Evolutionary conservation across 2,797 vertebrate species (phyloP).

Genomic region (Champsocephalus esox): DNA sequence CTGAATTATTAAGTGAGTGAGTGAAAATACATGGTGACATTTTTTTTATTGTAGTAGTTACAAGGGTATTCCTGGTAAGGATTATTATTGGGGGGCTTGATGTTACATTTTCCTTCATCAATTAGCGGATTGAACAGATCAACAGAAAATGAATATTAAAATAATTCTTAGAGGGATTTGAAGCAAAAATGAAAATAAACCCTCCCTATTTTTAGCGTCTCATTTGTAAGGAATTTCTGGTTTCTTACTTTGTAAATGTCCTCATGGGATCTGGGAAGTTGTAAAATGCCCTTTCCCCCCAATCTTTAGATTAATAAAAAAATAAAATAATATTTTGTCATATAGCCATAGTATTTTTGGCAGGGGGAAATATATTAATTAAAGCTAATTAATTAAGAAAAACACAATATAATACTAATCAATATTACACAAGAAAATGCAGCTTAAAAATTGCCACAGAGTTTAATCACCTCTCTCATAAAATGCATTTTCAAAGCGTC

Average conservation of each 20-base stretch:
- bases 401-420: not conserved
- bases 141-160: not conserved
- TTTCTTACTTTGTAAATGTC: not conserved
- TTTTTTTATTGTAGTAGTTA: not conserved
- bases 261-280: not conserved
- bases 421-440: not conserved
- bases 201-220: not conserved
- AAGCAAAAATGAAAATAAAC: not conserved
- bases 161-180: not conserved
- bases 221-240: not conserved
- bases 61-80: not conserved
- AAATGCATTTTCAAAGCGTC: constrained; percentile 9
- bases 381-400: not conserved
- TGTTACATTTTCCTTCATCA: not conserved
- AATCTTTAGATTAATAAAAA: not conserved
- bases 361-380: not conserved
- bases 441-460: not conserved
- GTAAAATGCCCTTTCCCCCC: not conserved
- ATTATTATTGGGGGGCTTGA: not conserved
- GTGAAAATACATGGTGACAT: not conserved
- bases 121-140: not conserved
- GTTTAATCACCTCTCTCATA: not conserved
- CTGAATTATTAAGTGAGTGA: not conserved
- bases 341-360: not conserved
- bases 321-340: not conserved